Evolutionary conservation across 2,113 vertebrate species (phyloP), one percentile per base, ranked within the genome.

Genomic region (Sebastes schlegelii): DNA sequence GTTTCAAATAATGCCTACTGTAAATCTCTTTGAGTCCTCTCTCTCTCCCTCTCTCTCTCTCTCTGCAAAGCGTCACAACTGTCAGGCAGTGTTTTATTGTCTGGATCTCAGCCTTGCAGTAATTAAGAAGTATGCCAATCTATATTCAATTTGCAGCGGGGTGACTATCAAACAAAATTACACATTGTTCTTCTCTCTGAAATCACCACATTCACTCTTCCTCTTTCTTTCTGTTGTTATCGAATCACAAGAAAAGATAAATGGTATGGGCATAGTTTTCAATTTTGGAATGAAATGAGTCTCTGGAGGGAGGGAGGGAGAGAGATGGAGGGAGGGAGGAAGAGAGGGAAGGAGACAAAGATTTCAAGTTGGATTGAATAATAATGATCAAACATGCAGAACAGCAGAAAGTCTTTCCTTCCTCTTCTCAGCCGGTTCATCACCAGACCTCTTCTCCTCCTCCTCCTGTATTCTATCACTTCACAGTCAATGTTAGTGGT

Each of bases 81-180:
- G 64, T 79, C 69, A 86, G 74, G 45, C 68, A 66, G 26, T 71
- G 86, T 88, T 78, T 89, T 86, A 80, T 83, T 89, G 79, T 87
- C 40, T 86, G 55, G 42, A 85, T 85, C 62, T 78, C 54, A 55
- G 82, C 85, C 87, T 86, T 58, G 67, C 76, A 76, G 75, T 94
- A 85, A 93, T 93, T 91, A 91, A 90, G 85, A 85, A 82, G 75
- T 77, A 79, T 89, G 80, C 74, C 84, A 83, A 86, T 93, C 91
- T 89, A 88, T 88, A 94, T 91, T 92, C 77, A 91, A 83, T 91
- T 92, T 90, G 81, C 79, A 83, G 61, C 73, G 66, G 83, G 70
- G 83, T 77, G 82, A 80, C 85, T 86, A 86, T 90, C 79, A 91
- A 86, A 90, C 81, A 85, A 86, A 87, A 90, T 91, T 84, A 86